phyloP scores from a whole-genome alignment of 2,797 vertebrate species.

The Gallinago stenura region DNA sequence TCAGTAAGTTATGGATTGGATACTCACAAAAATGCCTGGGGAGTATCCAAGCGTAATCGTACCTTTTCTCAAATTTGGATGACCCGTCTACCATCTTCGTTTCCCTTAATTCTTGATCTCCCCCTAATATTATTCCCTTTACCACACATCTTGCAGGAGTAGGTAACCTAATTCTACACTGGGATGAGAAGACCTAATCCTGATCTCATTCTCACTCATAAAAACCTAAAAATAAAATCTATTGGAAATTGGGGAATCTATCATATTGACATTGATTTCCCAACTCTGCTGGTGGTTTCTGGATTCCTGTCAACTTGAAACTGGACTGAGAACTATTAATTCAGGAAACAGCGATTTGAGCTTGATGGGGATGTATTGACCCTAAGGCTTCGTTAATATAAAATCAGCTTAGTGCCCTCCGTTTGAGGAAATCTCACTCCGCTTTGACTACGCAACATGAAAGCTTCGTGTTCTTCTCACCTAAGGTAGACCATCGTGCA shows the following conservation, averaged over 20 bases:
- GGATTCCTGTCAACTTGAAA: conserved; percentile 8
- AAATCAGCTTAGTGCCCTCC: background rate
- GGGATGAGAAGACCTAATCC: background rate
- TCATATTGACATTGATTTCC: background rate
- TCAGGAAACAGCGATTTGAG: background rate
- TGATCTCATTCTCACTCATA: background rate
- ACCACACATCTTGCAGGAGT: background rate
- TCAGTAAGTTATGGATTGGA: background rate
- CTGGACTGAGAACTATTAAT: background rate
- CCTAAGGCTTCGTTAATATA: background rate
- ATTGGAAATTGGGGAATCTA: background rate
- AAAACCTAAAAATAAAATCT: background rate
- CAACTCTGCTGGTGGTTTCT: background rate
- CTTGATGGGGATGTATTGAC: background rate
- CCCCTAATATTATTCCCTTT: background rate
- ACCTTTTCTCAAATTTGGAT: background rate
- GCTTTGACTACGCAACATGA: fast-evolving
- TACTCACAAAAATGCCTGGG: background rate
- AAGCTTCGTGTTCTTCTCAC: background rate
- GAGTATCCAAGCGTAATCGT: background rate
- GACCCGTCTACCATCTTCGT: background rate
- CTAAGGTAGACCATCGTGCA: fast-evolving
- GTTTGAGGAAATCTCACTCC: background rate
- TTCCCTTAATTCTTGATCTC: background rate
- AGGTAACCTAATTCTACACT: background rate